Percentiles rank a stretch among this genome's conserved stretches.
Conservation (phyloP, 2,797 vertebrate genomes). For the Australoheros facetus region DNA sequence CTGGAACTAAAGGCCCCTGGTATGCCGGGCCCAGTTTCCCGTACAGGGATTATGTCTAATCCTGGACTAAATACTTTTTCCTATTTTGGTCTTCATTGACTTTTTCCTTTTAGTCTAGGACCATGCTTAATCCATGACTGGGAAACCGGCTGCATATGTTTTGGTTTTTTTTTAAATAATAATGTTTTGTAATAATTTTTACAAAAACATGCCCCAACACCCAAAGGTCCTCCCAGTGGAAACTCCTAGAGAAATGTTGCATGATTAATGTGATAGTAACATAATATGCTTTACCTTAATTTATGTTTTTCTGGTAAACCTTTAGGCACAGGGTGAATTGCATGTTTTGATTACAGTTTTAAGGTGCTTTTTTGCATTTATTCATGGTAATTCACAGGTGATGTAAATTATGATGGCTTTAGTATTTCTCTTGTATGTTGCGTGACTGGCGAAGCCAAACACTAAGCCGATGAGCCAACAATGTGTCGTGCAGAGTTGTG, state of each 20-base stretch:
- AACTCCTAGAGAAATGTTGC: background rate
- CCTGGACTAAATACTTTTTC: too few relatives aligned
- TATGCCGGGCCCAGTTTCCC: too few relatives aligned
- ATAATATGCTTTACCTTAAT: background rate
- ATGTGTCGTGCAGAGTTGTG: background rate
- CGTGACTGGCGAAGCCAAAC: background rate
- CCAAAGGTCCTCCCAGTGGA: background rate
- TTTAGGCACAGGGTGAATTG: background rate
- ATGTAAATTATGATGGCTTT: too few relatives aligned
- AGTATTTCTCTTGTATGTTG: background rate
- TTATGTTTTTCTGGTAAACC: background rate
- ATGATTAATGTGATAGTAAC: background rate
- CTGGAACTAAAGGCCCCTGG: background rate
- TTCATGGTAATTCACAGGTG: too few relatives aligned
- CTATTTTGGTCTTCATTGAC: too few relatives aligned
- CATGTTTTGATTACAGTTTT: background rate
- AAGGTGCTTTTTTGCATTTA: background rate
- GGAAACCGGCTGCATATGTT: too few relatives aligned
- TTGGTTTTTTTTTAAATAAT: too few relatives aligned
- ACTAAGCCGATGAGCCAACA: too few relatives aligned
- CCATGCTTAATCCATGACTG: too few relatives aligned
- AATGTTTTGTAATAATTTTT: background rate
- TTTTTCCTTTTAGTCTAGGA: too few relatives aligned
- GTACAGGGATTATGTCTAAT: too few relatives aligned
- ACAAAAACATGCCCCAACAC: background rate